Conservation (phyloP, 1,140 invertebrate genomes). For the Belonocnema kinseyi region DNA sequence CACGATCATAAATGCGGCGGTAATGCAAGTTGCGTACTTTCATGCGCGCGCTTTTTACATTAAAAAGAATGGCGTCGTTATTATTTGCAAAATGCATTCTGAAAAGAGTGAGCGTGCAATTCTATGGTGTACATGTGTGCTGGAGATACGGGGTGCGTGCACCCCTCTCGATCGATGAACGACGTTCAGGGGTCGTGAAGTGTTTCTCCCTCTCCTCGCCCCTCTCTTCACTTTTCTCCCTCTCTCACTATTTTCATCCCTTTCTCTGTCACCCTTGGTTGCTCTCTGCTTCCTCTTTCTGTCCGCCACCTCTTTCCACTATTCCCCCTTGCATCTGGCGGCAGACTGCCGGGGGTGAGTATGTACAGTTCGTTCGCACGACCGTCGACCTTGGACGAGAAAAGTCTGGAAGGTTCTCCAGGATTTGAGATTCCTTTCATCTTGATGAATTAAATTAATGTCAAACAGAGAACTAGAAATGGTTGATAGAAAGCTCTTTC, state of each 20-base stretch:
- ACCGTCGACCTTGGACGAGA: constrained; percentile 63
- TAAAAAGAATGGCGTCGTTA: neutral
- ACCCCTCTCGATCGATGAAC: constrained; percentile 61
- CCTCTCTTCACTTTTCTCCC: constrained; percentile 1
- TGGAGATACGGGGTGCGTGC: constrained; percentile 54
- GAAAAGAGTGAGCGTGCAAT: neutral
- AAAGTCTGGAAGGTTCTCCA: constrained; percentile 51
- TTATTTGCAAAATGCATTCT: constrained; percentile 24
- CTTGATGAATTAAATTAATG: neutral
- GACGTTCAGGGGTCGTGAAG: constrained; percentile 51
- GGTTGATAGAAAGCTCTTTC: no score
- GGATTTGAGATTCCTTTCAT: constrained; percentile 27
- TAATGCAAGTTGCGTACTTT: neutral
- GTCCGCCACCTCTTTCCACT: constrained; percentile 32
- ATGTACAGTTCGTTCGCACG: constrained; percentile 53
- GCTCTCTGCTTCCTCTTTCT: constrained; percentile 27
- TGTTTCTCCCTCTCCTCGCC: neutral
- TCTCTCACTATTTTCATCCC: constrained; percentile 21
- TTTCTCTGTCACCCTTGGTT: constrained; percentile 38
- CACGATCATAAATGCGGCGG: constrained; percentile 1
- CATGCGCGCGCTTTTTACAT: neutral
- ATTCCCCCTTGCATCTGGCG: constrained; percentile 39
- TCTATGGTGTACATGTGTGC: constrained; percentile 25
- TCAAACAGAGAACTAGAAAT: neutral
- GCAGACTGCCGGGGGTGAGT: constrained; percentile 49